Evolutionary conservation across 2,888 invertebrate genomes (phyloP), one percentile per base, ranked within the genome.

Genomic region (Plagodis pulveraria): DNA sequence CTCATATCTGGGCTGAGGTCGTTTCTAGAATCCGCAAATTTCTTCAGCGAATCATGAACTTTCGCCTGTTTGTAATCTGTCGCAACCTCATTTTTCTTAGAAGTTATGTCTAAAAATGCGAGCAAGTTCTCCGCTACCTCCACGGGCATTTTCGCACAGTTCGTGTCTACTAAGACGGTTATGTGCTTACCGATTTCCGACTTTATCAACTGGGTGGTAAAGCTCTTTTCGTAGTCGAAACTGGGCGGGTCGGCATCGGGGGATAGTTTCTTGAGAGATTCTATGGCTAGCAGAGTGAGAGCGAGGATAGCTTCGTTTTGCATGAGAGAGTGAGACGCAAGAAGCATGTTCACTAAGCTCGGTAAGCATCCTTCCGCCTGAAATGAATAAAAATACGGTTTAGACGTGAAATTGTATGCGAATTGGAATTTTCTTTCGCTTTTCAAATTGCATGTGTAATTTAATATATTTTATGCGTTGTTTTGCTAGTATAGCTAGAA

Each of bases 251-350:
- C 73, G 0, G 60, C 36, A 44, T 72, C 70, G 0, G 76, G 71
- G 0, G 76, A 67, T 0, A 64, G 69, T 52, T 73, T 70, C 56
- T 80, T 84, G 57, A 88, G 71, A 0, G 81, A 75, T 63, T 86
- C 80, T 55, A 86, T 78, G 2, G 89, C 82, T 8, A 96, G 86
- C 42, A 97, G 93, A 66, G 95, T 95, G 56, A 97, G 90, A 40
- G 96, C 95, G 70, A 96, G 91, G 56, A 97, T 93, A 0, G 97
- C 96, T 87, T 97, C 97, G 80, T 96, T 96, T 81, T 97, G 97
- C 98, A 98, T 98, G 35, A 98, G 95, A 6, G 96, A 93, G 88
- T 98, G 97, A 74, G 96, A 96, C 4, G 97, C 96, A 5, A 95
- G 94, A 66, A 97, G 91, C 98, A 98, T 98, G 83, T 95, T 95